These are phyloP conservation scores for Poeciliopsis infans DNA, from an alignment of 2,797 vertebrate species.

Conservation along the genomic window DNA sequence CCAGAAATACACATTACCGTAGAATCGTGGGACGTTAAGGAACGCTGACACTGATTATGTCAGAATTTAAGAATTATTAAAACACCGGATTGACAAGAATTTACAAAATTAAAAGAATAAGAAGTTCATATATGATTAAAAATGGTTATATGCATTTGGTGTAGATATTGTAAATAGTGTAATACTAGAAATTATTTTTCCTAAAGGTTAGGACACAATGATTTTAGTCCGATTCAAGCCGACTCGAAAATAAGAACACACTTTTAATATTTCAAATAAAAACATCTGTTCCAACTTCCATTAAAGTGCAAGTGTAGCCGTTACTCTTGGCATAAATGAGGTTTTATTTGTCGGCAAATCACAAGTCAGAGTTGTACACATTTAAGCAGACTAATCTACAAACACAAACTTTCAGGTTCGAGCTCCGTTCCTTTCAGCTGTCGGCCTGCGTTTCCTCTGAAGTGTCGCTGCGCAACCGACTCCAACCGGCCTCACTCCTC, in stretches of 20 bases:
- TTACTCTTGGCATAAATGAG: too few species aligned
- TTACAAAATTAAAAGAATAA: not conserved
- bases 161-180: not conserved
- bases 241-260: not conserved
- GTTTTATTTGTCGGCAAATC: too few species aligned
- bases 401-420: not conserved
- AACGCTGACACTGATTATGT: not conserved
- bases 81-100: not conserved
- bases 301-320: too few species aligned
- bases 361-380: too few species aligned
- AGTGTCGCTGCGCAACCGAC: not conserved
- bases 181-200: not conserved
- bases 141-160: not conserved
- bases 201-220: not conserved
- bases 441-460: too few species aligned
- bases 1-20: not conserved
- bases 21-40: not conserved
- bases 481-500: constrained; percentile 3
- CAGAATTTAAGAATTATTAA: too few species aligned
- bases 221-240: not conserved
- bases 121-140: not conserved
- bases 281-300: not conserved
- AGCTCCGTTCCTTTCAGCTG: not conserved
- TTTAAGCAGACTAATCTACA: too few species aligned
- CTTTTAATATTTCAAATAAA: not conserved